These are phyloP conservation scores for Chalcosyrphus nemorum DNA, from an alignment of 2,888 invertebrate genomes.

Conservation along the genomic window DNA sequence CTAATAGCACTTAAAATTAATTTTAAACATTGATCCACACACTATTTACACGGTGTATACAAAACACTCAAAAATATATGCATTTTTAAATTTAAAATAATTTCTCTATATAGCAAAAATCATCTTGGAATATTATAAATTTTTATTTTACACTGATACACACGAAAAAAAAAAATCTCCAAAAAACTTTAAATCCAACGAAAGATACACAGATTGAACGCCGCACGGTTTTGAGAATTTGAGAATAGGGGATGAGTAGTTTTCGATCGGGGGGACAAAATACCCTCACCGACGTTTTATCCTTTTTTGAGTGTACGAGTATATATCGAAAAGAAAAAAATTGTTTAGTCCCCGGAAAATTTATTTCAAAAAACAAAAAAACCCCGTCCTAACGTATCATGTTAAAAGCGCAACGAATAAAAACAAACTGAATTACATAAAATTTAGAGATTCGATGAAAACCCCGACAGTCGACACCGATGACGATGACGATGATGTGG, in stretches of 20 bases:
- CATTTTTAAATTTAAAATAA: neutral
- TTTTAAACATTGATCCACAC: slow-evolving; percentile 1
- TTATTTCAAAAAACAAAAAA: slow-evolving; percentile 55
- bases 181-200: neutral
- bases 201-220: neutral
- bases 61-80: neutral
- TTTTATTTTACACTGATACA: neutral
- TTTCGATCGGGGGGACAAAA: no score
- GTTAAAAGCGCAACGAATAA: slow-evolving; percentile 75
- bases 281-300: no score
- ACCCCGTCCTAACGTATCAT: slow-evolving; percentile 70
- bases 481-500: no score
- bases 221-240: no score
- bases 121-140: neutral
- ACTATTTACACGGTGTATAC: neutral
- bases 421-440: slow-evolving; percentile 75
- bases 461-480: slow-evolving; percentile 29
- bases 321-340: slow-evolving; percentile 19
- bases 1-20: slow-evolving; percentile 9
- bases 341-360: slow-evolving; percentile 7
- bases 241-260: no score
- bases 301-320: no score
- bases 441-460: slow-evolving; percentile 63
- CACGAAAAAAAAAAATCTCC: neutral
- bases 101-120: neutral